Evolutionary conservation across 2,888 invertebrate genomes (phyloP).

Genomic region (Tachina grossa): DNA sequence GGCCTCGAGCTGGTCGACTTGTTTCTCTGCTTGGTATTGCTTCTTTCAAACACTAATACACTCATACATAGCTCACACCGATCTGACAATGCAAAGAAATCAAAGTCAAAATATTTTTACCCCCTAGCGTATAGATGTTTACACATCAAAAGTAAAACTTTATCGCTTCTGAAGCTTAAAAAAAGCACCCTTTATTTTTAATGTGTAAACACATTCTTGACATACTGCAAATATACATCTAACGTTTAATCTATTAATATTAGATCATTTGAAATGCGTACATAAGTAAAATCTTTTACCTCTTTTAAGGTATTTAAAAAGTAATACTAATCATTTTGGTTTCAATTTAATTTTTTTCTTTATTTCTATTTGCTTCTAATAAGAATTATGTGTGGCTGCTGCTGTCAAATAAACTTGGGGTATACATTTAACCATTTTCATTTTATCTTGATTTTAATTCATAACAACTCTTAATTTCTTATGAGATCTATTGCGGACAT

Average conservation of each 20-base stretch:
- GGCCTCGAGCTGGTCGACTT: no score
- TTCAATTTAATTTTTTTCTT: background rate
- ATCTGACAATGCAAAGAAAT: no score
- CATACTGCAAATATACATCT: background rate
- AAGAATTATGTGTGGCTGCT: background rate
- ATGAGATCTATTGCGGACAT: conserved; percentile 44
- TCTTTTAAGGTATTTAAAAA: background rate
- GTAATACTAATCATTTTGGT: background rate
- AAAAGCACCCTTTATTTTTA: no score
- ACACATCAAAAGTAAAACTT: no score
- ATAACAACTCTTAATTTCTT: conserved; percentile 26
- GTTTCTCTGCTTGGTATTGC: no score
- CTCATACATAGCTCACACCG: no score
- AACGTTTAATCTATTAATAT: background rate
- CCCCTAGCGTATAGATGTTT: no score
- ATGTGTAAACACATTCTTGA: no score
- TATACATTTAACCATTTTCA: conserved; percentile 24
- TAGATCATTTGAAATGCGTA: background rate
- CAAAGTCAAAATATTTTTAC: no score
- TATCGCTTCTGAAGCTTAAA: no score
- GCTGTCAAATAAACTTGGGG: conserved; percentile 16
- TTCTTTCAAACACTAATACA: no score
- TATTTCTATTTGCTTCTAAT: background rate
- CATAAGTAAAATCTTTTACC: background rate
- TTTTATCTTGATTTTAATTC: conserved; percentile 10